phyloP scores from a whole-genome alignment of 2,113 vertebrate species.

The Cinclus cinclus region DNA sequence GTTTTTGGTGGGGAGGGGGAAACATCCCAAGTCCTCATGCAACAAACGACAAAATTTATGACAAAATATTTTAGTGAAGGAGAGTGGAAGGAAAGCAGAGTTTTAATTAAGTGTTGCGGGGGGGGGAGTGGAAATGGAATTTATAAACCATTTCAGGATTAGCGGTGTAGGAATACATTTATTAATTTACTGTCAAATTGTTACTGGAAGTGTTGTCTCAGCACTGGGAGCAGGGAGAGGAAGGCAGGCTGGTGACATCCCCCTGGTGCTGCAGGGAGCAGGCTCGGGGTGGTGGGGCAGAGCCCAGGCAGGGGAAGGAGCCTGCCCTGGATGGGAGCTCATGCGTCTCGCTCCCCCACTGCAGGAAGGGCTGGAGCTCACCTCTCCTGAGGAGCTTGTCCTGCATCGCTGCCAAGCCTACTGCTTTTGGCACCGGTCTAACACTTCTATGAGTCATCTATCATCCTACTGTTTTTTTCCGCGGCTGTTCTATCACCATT shows the following conservation, averaged over 20 bases:
- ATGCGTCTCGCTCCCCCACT: background rate
- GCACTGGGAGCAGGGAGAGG: background rate
- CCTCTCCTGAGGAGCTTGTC: background rate
- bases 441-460: conserved; percentile 49
- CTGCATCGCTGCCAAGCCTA: conserved; percentile 28
- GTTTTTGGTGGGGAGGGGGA: accelerated
- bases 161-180: background rate
- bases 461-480: background rate
- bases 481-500: background rate
- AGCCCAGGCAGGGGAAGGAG: background rate
- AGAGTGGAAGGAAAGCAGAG: background rate
- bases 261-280: background rate
- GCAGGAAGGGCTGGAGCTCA: conserved; percentile 10
- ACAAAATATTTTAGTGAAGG: background rate
- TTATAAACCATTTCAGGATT: background rate
- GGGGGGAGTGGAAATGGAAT: background rate
- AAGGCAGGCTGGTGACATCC: background rate
- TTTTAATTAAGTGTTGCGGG: background rate
- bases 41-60: background rate
- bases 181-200: background rate
- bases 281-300: background rate
- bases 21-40: background rate
- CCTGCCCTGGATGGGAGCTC: conserved; percentile 44
- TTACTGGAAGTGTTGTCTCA: background rate
- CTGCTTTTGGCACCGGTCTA: conserved; percentile 50